Conservation (phyloP, 2,113 vertebrate species). For the Protomyctophum bolini region DNA sequence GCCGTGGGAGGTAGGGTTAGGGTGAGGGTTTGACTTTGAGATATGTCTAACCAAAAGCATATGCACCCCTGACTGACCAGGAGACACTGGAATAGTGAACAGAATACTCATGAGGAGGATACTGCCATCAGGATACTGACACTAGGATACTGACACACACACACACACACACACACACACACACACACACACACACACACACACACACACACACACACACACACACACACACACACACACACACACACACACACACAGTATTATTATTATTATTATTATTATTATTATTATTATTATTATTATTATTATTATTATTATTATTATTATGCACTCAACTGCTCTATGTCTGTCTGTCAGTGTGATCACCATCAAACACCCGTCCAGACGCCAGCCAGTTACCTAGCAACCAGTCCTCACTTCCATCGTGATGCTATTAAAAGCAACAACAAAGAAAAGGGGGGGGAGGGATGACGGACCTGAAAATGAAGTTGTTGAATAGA, state of each 20-base stretch:
- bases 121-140: too few relatives aligned
- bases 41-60: too few relatives aligned
- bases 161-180: neutral
- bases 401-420: constrained; percentile 78
- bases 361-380: constrained; percentile 65
- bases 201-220: too few relatives aligned
- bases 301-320: too few relatives aligned
- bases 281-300: neutral
- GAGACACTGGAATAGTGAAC: too few relatives aligned
- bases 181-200: too few relatives aligned
- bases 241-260: too few relatives aligned
- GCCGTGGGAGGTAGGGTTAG: too few relatives aligned
- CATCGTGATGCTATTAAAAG: constrained; percentile 80
- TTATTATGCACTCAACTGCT: constrained; percentile 23
- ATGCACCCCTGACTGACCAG: too few relatives aligned
- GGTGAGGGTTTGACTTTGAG: too few relatives aligned
- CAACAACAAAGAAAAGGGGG: constrained; percentile 54
- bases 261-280: neutral
- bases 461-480: constrained; percentile 41
- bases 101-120: too few relatives aligned
- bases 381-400: constrained; percentile 78
- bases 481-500: constrained; percentile 49
- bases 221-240: too few relatives aligned
- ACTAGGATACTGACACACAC: neutral
- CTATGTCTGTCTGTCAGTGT: constrained; percentile 45